phyloP scores from a whole-genome alignment of 2,888 invertebrate species.

The Torymus texanus region DNA sequence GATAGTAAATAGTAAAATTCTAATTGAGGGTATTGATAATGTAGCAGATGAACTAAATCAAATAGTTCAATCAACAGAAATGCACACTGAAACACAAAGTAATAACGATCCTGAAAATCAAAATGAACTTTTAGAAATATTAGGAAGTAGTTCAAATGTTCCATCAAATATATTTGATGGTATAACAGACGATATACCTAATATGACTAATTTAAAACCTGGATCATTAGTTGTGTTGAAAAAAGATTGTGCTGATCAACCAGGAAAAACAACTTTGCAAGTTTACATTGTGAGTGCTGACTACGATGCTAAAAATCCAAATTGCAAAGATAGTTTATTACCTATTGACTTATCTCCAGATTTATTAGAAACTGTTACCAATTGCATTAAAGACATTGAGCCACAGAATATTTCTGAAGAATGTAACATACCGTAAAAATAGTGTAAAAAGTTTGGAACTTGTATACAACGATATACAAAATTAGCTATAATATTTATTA shows the following conservation, averaged over 20 bases:
- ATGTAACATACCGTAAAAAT: slow-evolving; percentile 26
- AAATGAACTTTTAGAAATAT: slow-evolving; percentile 31
- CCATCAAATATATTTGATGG: slow-evolving; percentile 52
- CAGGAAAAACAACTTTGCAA: slow-evolving; percentile 73
- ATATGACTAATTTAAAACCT: slow-evolving; percentile 72
- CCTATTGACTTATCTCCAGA: slow-evolving; percentile 71
- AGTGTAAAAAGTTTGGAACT: slow-evolving; percentile 15
- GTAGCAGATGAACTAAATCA: background rate
- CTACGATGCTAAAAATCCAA: slow-evolving; percentile 58
- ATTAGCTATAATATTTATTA: slow-evolving; percentile 21
- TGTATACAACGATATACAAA: slow-evolving; percentile 15
- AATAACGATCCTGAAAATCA: slow-evolving; percentile 36
- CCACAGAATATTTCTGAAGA: slow-evolving; percentile 33
- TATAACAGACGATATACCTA: slow-evolving; percentile 63
- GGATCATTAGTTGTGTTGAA: slow-evolving; percentile 77
- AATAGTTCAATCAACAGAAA: no score
- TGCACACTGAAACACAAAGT: background rate
- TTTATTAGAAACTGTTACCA: slow-evolving; percentile 69
- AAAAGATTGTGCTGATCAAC: slow-evolving; percentile 74
- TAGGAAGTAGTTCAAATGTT: slow-evolving; percentile 12
- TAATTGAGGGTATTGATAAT: slow-evolving; percentile 23
- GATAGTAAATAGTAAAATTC: slow-evolving; percentile 25
- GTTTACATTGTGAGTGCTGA: slow-evolving; percentile 76
- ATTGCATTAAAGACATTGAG: slow-evolving; percentile 53
- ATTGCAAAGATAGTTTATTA: slow-evolving; percentile 66